phyloP scores from a whole-genome alignment of 2,888 invertebrate genomes.

The Chymomyza amoena region DNA sequence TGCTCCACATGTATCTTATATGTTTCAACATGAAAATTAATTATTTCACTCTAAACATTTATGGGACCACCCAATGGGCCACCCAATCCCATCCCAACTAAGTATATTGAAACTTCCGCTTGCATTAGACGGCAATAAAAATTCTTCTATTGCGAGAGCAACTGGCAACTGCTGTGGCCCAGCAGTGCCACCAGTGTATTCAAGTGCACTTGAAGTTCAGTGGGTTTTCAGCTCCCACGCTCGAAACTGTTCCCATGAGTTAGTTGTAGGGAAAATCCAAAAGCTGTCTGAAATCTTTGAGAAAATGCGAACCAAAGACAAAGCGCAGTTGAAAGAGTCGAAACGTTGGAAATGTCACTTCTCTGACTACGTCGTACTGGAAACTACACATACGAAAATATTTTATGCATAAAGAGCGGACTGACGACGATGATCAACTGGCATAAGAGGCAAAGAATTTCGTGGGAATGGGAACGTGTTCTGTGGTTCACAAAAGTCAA shows the following conservation, averaged over 20 bases:
- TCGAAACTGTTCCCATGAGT: constrained; percentile 43
- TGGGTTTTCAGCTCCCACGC: constrained; percentile 63
- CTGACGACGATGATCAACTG: not conserved
- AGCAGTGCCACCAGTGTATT: constrained; percentile 15
- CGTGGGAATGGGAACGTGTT: not conserved
- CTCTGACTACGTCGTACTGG: not conserved
- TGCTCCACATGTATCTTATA: not conserved
- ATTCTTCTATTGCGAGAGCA: not conserved
- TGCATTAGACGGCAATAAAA: constrained; percentile 41
- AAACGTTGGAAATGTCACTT: not conserved
- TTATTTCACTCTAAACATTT: constrained; percentile 26
- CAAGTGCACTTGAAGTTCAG: constrained; percentile 61
- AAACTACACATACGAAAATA: not conserved
- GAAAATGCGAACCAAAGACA: constrained; percentile 31
- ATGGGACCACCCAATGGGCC: constrained; percentile 34
- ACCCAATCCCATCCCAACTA: constrained; percentile 25
- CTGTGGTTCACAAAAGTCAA: not conserved
- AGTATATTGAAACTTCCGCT: constrained; percentile 57
- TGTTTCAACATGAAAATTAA: constrained; percentile 17
- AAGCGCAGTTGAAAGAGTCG: constrained; percentile 9
- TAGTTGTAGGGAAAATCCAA: constrained; percentile 45
- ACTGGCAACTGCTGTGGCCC: too few relatives aligned
- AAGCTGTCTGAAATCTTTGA: constrained; percentile 58
- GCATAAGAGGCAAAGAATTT: not conserved
- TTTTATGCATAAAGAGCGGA: not conserved